Conservation (phyloP, 2,113 vertebrate species). For the Micronisus gabar region DNA sequence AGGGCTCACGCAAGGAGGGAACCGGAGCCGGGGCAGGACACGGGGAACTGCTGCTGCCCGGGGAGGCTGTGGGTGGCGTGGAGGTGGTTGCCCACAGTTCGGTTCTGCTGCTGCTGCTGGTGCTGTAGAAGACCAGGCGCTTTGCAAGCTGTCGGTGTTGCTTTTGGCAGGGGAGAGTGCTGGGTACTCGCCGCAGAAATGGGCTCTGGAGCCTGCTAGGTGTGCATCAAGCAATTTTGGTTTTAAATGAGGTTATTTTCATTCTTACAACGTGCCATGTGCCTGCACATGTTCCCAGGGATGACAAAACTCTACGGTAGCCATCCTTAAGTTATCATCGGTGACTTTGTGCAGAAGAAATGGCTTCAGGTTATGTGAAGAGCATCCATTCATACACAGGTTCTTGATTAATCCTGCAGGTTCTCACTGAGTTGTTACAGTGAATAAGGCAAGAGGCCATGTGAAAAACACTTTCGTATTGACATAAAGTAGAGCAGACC, state of each 20-base stretch:
- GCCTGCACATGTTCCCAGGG: not conserved
- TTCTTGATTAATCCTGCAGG: conserved; percentile 63
- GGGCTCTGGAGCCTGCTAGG: not conserved
- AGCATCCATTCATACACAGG: conserved; percentile 43
- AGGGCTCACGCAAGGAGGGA: not conserved
- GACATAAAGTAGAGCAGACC: conserved; percentile 51
- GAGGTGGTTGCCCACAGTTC: fast-evolving
- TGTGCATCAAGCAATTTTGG: not conserved
- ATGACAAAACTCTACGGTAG: conserved; percentile 1
- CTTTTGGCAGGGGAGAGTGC: not conserved
- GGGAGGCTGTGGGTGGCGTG: not conserved
- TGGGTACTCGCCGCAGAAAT: not conserved
- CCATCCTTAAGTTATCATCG: not conserved
- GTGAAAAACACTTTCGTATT: conserved; percentile 60
- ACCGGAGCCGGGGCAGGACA: not conserved
- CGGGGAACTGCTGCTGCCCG: not conserved
- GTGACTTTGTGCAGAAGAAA: conserved; percentile 41
- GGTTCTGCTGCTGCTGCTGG: not conserved
- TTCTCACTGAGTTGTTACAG: conserved; percentile 43
- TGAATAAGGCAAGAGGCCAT: conserved; percentile 56
- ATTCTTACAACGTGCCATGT: not conserved
- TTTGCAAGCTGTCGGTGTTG: not conserved
- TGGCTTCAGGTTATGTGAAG: conserved; percentile 57
- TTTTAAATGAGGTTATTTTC: not conserved
- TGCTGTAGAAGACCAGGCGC: not conserved